Evolutionary conservation across 2,113 vertebrate species (phyloP).

Genomic region (Planiliza haematocheilus): DNA sequence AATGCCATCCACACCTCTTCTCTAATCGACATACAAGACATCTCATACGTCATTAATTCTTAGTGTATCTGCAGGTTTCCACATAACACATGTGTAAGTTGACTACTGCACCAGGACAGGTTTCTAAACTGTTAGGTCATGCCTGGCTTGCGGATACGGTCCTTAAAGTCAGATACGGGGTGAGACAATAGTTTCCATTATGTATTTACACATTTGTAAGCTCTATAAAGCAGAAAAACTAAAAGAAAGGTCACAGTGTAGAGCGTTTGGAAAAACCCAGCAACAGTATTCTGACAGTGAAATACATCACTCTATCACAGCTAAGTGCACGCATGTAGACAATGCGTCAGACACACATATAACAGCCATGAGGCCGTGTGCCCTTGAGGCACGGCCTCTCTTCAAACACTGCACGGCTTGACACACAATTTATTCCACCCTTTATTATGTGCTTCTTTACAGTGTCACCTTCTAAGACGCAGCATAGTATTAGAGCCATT

Average conservation of each 20-base stretch:
- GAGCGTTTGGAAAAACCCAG: neutral
- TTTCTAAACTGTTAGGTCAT: neutral
- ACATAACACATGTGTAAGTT: too few species aligned
- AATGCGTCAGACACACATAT: slow-evolving; percentile 1
- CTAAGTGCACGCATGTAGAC: slow-evolving; percentile 13
- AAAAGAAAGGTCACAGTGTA: neutral
- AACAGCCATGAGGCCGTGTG: slow-evolving; percentile 2
- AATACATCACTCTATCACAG: neutral
- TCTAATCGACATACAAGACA: too few species aligned
- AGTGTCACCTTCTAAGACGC: slow-evolving; percentile 24
- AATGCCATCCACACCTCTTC: too few species aligned
- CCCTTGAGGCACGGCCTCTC: slow-evolving; percentile 49
- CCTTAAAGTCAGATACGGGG: neutral
- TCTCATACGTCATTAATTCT: too few species aligned
- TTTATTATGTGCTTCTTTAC: slow-evolving; percentile 45
- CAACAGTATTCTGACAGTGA: neutral
- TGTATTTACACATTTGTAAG: too few species aligned
- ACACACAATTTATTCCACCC: slow-evolving; percentile 25
- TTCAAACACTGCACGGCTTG: slow-evolving; percentile 32
- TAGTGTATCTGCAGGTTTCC: too few species aligned
- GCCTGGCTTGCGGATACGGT: neutral
- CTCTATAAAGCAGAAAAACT: neutral
- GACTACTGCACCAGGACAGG: neutral
- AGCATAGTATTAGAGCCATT: slow-evolving; percentile 27
- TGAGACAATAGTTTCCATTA: too few species aligned